Percentiles rank a stretch among this genome's conserved stretches.
Conservation (phyloP, 2,797 vertebrate genomes). For the Knipowitschia caucasica region DNA sequence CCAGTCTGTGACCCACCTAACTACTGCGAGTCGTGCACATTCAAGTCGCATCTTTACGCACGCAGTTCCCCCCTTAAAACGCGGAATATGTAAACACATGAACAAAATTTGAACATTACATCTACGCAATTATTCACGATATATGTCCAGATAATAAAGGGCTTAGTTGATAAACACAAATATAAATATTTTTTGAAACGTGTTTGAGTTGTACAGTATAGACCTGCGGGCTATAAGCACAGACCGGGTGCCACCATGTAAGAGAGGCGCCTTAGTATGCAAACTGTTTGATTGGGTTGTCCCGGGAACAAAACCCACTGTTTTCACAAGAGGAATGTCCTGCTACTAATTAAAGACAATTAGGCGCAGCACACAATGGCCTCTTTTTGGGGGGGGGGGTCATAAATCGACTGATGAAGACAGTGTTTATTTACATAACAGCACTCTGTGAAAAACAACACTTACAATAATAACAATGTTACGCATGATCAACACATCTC, state of each 20-base stretch:
- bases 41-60: constrained; percentile 13
- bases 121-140: too few relatives aligned
- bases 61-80: too few relatives aligned
- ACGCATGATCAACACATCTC: constrained; percentile 5
- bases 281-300: constrained; percentile 70
- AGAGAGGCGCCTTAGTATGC: constrained; percentile 68
- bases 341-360: constrained; percentile 78
- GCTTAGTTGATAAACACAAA: background rate
- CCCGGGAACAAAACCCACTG: constrained; percentile 63
- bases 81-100: too few relatives aligned
- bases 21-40: constrained; percentile 53
- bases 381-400: constrained; percentile 57
- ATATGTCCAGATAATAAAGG: background rate
- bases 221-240: background rate
- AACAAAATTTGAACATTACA: too few relatives aligned
- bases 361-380: constrained; percentile 69
- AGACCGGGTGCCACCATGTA: constrained; percentile 49
- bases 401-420: constrained; percentile 67
- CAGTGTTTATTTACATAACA: constrained; percentile 67
- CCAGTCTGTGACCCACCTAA: constrained; percentile 60
- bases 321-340: constrained; percentile 74
- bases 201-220: background rate
- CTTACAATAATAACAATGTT: constrained; percentile 25
- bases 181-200: background rate
- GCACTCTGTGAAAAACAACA: constrained; percentile 53